A percentile compares a stretch with the other conserved stretches of the same genome.
phyloP scores from a whole-genome alignment of 2,113 vertebrate genomes.

The Ceyx margarethae region DNA sequence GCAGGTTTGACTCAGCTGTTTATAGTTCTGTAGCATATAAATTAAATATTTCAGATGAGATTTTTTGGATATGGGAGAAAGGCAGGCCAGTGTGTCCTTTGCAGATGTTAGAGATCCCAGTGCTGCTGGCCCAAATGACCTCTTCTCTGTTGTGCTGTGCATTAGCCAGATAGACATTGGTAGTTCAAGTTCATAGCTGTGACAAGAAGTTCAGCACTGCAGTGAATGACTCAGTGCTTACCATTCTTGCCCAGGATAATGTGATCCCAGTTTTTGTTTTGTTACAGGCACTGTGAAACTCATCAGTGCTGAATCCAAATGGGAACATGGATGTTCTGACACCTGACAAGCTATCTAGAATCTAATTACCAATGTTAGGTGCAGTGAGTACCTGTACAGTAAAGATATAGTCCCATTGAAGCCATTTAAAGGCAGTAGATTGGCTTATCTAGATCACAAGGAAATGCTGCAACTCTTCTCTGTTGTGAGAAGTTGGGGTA shows the following conservation, averaged over 20 bases:
- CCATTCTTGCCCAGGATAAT: rapidly evolving
- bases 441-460: background rate
- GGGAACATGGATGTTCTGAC: background rate
- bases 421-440: background rate
- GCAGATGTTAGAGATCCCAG: background rate
- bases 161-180: background rate
- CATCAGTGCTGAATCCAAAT: background rate
- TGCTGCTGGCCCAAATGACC: background rate
- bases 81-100: background rate
- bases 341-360: background rate
- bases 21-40: background rate
- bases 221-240: background rate
- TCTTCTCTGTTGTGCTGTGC: background rate
- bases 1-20: slow-evolving; percentile 37
- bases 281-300: background rate
- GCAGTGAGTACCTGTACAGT: background rate
- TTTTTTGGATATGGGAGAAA: background rate
- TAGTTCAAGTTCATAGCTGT: background rate
- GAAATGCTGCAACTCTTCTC: background rate
- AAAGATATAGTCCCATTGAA: background rate
- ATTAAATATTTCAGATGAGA: background rate
- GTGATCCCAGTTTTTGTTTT: background rate
- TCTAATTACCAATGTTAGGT: background rate
- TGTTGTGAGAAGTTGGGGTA: background rate
- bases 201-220: background rate